Percentiles rank a stretch among this genome's conserved stretches.
phyloP scores from a whole-genome alignment of 2,888 invertebrate species.

The Dusona sp. region DNA sequence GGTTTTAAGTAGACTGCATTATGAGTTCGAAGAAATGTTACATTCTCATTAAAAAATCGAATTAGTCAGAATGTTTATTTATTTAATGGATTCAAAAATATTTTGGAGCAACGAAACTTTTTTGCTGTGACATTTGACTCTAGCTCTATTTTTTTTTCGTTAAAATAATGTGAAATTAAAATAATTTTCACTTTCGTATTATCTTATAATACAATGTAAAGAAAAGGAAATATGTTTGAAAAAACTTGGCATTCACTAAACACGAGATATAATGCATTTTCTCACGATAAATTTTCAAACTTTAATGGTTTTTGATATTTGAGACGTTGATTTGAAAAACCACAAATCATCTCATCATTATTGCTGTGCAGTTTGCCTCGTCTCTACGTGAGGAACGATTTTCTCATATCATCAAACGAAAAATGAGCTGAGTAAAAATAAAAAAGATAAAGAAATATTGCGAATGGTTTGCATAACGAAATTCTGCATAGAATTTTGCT shows the following conservation, averaged over 20 bases:
- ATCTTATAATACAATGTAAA: too few species aligned
- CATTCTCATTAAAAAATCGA: neutral
- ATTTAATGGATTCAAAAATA: neutral
- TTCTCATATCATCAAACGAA: neutral
- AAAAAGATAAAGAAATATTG: slow-evolving; percentile 20
- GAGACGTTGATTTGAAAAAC: neutral
- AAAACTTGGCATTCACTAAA: neutral
- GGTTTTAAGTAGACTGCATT: neutral
- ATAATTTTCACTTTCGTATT: too few species aligned
- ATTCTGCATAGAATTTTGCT: slow-evolving; percentile 33
- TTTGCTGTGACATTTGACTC: too few species aligned
- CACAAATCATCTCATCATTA: neutral
- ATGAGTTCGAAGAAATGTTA: neutral
- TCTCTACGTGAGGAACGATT: neutral
- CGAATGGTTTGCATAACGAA: slow-evolving; percentile 36
- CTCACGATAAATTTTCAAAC: neutral
- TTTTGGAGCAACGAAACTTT: too few species aligned
- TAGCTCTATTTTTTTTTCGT: too few species aligned
- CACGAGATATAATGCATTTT: neutral
- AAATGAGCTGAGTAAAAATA: neutral
- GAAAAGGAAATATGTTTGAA: too few species aligned
- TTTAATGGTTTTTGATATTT: neutral
- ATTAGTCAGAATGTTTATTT: neutral
- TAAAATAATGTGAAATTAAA: too few species aligned
- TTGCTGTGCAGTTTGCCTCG: neutral